Conservation (phyloP, 2,888 invertebrate species). For the Sicus ferrugineus region DNA sequence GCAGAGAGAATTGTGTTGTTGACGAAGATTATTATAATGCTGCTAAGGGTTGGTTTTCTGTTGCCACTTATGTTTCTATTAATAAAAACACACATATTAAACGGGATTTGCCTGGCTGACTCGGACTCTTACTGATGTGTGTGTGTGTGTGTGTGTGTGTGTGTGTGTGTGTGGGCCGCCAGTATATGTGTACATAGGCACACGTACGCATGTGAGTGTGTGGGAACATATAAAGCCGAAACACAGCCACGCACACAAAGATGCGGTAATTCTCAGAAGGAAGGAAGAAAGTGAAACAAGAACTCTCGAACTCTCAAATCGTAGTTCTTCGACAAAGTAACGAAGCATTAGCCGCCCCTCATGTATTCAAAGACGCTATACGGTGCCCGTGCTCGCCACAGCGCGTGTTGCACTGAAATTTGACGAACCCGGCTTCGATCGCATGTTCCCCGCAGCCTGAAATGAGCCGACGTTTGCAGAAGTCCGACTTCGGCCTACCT, state of each 20-base stretch:
- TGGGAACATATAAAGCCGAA: too few relatives aligned
- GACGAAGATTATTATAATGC: neutral
- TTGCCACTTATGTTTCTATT: neutral
- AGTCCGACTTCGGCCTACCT: neutral
- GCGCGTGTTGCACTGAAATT: too few relatives aligned
- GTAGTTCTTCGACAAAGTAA: neutral
- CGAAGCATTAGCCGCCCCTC: neutral
- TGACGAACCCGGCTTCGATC: neutral
- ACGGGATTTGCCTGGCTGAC: neutral
- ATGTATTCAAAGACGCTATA: too few relatives aligned
- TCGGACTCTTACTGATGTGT: neutral
- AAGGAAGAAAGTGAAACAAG: neutral
- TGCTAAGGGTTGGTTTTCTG: neutral
- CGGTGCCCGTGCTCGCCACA: too few relatives aligned
- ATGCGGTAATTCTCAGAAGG: neutral
- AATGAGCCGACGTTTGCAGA: neutral
- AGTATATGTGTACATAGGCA: neutral
- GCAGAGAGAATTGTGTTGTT: neutral
- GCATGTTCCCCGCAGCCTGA: neutral
- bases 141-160: neutral
- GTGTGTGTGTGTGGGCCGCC: neutral
- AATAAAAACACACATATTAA: slow-evolving; percentile 1
- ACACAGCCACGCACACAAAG: neutral
- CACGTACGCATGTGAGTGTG: too few relatives aligned
- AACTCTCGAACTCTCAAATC: too few relatives aligned